A percentile compares a stretch with the other conserved stretches of the same genome.
These are phyloP conservation scores for Ptilodon capucinus DNA, from an alignment of 2,888 invertebrate genomes.

Conservation along the genomic window DNA sequence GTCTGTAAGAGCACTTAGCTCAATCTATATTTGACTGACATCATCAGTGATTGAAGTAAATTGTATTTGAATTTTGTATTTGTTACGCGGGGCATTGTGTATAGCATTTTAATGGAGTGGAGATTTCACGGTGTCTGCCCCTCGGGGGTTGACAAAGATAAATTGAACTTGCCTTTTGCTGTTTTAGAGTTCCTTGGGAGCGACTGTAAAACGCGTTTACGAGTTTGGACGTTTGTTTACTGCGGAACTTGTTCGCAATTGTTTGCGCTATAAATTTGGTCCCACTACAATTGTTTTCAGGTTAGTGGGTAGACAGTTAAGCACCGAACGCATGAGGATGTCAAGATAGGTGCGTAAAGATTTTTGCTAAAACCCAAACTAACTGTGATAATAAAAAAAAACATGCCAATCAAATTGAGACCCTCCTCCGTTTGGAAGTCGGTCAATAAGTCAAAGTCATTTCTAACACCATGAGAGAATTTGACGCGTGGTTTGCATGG, in stretches of 20 bases:
- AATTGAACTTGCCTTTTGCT: conserved; percentile 59
- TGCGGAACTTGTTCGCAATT: conserved; percentile 19
- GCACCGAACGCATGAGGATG: too few relatives aligned
- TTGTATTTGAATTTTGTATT: conserved; percentile 37
- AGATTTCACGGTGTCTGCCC: conserved; percentile 66
- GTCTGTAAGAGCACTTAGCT: too few relatives aligned
- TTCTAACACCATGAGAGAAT: too few relatives aligned
- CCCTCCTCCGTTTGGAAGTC: too few relatives aligned
- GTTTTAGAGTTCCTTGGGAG: conserved; percentile 45
- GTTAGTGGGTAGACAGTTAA: neutral
- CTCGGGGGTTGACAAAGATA: conserved; percentile 63
- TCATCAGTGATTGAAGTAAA: conserved; percentile 33
- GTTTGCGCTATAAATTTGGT: conserved; percentile 31
- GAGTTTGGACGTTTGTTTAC: conserved; percentile 28
- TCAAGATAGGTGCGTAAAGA: too few relatives aligned
- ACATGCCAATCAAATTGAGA: too few relatives aligned
- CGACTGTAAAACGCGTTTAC: conserved; percentile 39
- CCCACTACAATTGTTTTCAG: conserved; percentile 14
- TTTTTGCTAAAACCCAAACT: too few relatives aligned
- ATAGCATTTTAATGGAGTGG: conserved; percentile 60
- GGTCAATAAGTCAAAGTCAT: too few relatives aligned
- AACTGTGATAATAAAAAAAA: too few relatives aligned
- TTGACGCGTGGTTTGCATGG: too few relatives aligned
- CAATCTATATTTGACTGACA: conserved; percentile 28
- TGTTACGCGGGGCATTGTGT: conserved; percentile 33